Conservation (phyloP, 2,113 vertebrate species). For the Scopus umbretta region DNA sequence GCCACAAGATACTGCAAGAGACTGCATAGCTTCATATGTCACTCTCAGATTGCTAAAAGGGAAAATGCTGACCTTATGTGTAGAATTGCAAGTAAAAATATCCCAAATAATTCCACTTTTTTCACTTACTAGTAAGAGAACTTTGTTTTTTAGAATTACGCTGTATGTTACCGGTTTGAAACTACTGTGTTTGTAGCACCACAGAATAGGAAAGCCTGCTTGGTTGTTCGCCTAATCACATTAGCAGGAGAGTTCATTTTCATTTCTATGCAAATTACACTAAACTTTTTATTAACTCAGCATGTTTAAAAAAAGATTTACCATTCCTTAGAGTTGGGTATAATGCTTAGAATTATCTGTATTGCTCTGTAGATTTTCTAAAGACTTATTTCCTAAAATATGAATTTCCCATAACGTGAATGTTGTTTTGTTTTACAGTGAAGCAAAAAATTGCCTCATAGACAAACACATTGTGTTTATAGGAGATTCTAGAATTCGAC, state of each 20-base stretch:
- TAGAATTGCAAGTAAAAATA: not conserved
- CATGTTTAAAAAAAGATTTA: not conserved
- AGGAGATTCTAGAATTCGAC: constrained; percentile 94
- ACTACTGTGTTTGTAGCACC: not conserved
- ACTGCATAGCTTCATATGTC: not conserved
- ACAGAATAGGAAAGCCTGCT: not conserved
- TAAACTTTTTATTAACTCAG: not conserved
- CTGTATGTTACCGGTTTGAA: not conserved
- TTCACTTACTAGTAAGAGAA: not conserved
- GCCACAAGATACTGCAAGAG: not conserved
- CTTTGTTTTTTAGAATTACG: not conserved
- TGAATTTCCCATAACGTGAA: not conserved
- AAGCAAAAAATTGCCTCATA: constrained; percentile 89
- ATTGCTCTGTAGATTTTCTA: not conserved
- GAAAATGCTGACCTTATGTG: not conserved
- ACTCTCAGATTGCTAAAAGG: not conserved
- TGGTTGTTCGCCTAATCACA: not conserved
- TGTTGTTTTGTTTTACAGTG: constrained; percentile 79
- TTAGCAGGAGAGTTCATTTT: not conserved
- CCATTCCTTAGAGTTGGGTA: not conserved
- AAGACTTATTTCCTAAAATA: not conserved
- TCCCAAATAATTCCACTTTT: not conserved
- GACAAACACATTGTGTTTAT: constrained; percentile 87
- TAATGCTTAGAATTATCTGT: not conserved
- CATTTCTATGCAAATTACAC: not conserved